Percentiles rank a stretch among this genome's conserved stretches.
Evolutionary conservation across 2,797 vertebrate species (phyloP).

Genomic region (Moxostoma hubbsi): DNA sequence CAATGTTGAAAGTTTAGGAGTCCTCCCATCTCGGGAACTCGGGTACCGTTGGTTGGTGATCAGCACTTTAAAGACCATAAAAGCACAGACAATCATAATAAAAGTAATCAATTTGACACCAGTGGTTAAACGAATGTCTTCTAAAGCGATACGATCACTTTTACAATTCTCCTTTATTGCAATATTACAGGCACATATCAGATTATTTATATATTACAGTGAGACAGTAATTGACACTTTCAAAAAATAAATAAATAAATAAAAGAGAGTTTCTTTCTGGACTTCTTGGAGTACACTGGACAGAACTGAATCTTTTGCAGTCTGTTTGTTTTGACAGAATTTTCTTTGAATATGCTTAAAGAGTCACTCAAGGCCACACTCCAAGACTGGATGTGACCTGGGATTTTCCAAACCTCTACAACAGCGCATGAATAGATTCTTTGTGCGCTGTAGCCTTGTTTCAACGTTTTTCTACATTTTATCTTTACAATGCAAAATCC

Average conservation of each 20-base stretch:
- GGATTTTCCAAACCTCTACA: slow-evolving; percentile 56
- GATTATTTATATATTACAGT: too few species aligned
- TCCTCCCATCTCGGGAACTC: too few species aligned
- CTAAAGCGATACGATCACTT: too few species aligned
- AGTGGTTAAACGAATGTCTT: too few species aligned
- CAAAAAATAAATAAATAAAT: neutral
- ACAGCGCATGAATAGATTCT: slow-evolving; percentile 57
- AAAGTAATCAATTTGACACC: too few species aligned
- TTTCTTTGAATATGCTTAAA: slow-evolving; percentile 18
- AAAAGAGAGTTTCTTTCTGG: slow-evolving; percentile 12
- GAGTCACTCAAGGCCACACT: slow-evolving; percentile 28
- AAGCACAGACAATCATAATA: too few species aligned
- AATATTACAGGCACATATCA: too few species aligned
- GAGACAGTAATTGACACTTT: neutral
- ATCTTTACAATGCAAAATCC: slow-evolving; percentile 57
- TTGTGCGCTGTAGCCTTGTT: slow-evolving; percentile 41
- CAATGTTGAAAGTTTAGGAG: too few species aligned
- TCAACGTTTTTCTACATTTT: slow-evolving; percentile 44
- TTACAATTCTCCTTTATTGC: too few species aligned
- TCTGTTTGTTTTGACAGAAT: slow-evolving; percentile 37
- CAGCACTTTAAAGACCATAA: too few species aligned
- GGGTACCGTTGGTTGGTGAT: too few species aligned
- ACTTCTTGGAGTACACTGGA: neutral
- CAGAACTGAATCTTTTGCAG: neutral
- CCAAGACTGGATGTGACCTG: slow-evolving; percentile 49